A percentile compares a stretch with the other conserved stretches of the same genome.
phyloP scores from a whole-genome alignment of 2,797 vertebrate genomes.

The Muraenolepis orangiensis region DNA sequence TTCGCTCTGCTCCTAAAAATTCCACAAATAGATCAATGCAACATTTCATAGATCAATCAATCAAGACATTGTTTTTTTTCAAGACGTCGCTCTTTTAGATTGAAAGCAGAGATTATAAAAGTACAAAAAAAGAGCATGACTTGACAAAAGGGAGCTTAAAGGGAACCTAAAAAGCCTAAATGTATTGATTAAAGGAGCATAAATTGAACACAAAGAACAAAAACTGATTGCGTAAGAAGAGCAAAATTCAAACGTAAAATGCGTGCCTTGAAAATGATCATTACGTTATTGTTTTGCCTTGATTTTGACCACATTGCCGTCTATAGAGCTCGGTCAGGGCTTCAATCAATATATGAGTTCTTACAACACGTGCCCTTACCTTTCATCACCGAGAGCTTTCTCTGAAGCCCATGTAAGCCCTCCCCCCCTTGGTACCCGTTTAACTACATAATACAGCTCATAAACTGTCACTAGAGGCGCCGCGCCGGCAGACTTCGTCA shows the following conservation, averaged over 20 bases:
- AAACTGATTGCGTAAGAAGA: not conserved
- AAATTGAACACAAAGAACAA: not conserved
- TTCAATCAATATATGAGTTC: not conserved
- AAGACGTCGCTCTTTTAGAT: conserved; percentile 29
- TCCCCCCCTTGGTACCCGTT: not conserved
- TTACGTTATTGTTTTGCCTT: not conserved
- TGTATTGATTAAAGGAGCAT: no score
- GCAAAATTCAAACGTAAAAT: not conserved
- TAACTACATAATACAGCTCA: conserved; percentile 13
- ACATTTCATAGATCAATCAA: conserved; percentile 55
- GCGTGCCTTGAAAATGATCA: not conserved
- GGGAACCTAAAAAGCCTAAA: not conserved
- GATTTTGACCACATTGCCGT: not conserved
- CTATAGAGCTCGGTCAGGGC: not conserved
- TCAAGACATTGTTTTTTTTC: conserved; percentile 26
- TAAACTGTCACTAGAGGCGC: not conserved
- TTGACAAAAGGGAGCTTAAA: not conserved
- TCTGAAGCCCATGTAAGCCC: not conserved
- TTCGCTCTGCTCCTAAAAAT: conserved; percentile 99
- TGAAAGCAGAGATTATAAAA: not conserved
- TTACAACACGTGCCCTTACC: not conserved
- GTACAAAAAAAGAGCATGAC: not conserved
- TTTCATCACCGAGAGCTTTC: not conserved
- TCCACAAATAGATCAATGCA: conserved; percentile 90
- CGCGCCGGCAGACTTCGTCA: conserved; percentile 23